Base-by-base conservation (phyloP, 2,888 invertebrate genomes). In the Kryphioiulus occultus region DNA sequence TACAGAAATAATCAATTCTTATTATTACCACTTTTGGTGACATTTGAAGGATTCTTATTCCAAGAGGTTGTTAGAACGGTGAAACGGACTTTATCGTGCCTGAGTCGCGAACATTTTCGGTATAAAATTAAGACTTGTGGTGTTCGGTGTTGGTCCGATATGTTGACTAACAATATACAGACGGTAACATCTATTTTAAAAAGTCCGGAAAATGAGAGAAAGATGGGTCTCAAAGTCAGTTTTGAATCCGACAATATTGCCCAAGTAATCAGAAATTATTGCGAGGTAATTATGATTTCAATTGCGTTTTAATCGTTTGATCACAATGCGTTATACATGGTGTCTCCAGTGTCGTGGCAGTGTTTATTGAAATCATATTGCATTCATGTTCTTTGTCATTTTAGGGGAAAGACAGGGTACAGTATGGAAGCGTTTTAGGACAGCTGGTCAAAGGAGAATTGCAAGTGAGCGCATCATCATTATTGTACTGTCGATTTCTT, bases 241-340 rank as follows among this genome's bases (percentile, higher is more conserved):
- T 83, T 83, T 83, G 83, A 83, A 32, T 19, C 39, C 9, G 39
- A 83, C 59, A n/a, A 59, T 59, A 59, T 59, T n/a, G n/a, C 9
- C 5, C 59, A 59, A 59, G 59, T 59, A n/a, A 59, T 59, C n/a
- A 59, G n/a, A n/a, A 59, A 59, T 59, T 59, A 59, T 59, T 59
- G n/a, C 59, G 59, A 59, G 59, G 59, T 59, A 59, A 59, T 59
- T n/a, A n/a, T 19, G n/a, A n/a, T n/a, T n/a, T n/a, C n/a, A n/a
- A n/a, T n/a, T n/a, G n/a, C n/a, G 59, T 59, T 59, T n/a, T 59
- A n/a, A 59, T n/a, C n/a, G n/a, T n/a, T n/a, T n/a, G n/a, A n/a
- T n/a, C n/a, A n/a, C n/a, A n/a, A n/a, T 19, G 7, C 17, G 7
- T 19, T 19, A n/a, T 59, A n/a, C 59, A n/a, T 19, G n/a, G 59